These are phyloP conservation scores for Gastracanthus pulcherrimus DNA, from an alignment of 2,888 invertebrate species.

Conservation along the genomic window DNA sequence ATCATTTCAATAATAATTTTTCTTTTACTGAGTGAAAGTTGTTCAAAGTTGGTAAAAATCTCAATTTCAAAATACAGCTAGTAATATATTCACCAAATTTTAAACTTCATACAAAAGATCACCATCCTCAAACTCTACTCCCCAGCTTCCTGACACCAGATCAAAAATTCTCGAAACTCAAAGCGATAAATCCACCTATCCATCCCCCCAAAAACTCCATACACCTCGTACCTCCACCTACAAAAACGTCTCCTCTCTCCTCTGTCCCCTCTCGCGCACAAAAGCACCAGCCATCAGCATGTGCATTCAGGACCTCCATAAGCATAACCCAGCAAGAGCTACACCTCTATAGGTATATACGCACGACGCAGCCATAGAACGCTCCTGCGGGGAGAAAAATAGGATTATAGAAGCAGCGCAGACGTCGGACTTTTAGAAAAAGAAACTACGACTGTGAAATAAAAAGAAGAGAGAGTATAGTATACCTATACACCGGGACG, in stretches of 20 bases:
- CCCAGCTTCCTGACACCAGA: no score
- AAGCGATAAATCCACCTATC: not conserved
- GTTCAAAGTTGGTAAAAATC: no score
- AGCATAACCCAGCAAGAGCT: not conserved
- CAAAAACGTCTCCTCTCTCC: no score
- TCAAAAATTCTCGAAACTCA: not conserved
- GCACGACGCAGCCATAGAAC: not conserved
- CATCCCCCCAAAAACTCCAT: not conserved
- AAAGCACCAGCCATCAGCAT: not conserved
- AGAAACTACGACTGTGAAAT: not conserved
- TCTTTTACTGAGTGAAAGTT: no score
- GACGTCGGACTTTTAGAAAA: no score
- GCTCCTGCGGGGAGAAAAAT: conserved; percentile 8
- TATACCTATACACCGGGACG: not conserved
- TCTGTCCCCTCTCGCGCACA: no score
- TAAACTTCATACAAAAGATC: no score
- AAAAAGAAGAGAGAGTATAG: not conserved
- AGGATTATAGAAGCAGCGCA: not conserved
- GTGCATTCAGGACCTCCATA: not conserved
- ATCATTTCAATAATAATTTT: no score
- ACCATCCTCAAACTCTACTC: no score
- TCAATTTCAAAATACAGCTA: no score
- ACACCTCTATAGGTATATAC: not conserved
- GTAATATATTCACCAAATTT: no score
- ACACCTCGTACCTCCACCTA: not conserved